Conservation (phyloP, 2,888 invertebrate genomes). For the Laothoe populi region DNA sequence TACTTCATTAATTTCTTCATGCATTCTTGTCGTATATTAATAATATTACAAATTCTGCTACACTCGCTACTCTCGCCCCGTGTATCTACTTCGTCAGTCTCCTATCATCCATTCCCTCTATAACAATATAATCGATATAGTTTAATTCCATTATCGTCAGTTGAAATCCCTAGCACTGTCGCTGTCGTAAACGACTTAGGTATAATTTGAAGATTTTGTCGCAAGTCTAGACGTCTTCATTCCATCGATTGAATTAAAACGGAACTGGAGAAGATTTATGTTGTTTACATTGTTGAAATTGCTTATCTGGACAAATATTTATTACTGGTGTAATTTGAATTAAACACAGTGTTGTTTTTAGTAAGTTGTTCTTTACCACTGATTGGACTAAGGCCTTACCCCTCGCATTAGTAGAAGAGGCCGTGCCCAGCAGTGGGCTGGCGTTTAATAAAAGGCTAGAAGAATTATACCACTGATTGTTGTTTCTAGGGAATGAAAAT, state of each 20-base stretch:
- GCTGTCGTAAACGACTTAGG: constrained; percentile 35
- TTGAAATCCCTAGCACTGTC: constrained; percentile 33
- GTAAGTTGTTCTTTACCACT: neutral
- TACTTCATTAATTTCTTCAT: too few species aligned
- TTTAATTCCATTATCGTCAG: constrained; percentile 22
- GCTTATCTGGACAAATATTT: neutral
- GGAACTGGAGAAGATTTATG: constrained; percentile 25
- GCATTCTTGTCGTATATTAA: too few species aligned
- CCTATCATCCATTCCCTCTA: too few species aligned
- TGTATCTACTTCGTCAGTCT: too few species aligned
- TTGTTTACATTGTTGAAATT: neutral
- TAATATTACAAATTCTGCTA: too few species aligned
- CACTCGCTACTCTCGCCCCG: too few species aligned
- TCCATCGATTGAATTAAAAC: constrained; percentile 36
- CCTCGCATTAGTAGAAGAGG: too few species aligned
- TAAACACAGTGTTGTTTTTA: neutral
- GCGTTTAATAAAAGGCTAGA: too few species aligned
- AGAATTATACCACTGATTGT: too few species aligned
- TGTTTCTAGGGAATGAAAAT: too few species aligned
- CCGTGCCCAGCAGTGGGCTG: too few species aligned
- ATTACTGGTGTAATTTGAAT: neutral
- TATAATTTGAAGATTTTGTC: constrained; percentile 44
- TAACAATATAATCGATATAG: neutral
- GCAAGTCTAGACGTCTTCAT: constrained; percentile 39
- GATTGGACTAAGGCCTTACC: too few species aligned